phyloP scores from a whole-genome alignment of 2,888 invertebrate species.

The Endomychus coccineus region DNA sequence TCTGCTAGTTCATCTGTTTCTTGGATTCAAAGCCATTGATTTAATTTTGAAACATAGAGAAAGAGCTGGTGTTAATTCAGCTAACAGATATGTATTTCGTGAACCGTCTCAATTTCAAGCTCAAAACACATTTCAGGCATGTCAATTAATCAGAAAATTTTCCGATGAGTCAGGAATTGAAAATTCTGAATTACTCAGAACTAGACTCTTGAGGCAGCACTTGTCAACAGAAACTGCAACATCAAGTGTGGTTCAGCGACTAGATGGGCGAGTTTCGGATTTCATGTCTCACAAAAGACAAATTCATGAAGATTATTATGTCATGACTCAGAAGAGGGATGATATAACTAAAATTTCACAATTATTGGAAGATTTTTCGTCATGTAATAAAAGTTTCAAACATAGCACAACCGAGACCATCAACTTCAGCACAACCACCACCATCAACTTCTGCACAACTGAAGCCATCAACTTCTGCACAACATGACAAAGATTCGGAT shows the following conservation, averaged over 20 bases:
- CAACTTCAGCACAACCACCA: too few species aligned
- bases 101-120: conserved; percentile 2
- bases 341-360: conserved; percentile 3
- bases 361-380: conserved; percentile 2
- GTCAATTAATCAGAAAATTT: conserved; percentile 4
- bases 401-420: too few species aligned
- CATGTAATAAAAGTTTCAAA: too few species aligned
- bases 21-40: conserved; percentile 8
- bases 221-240: conserved; percentile 10
- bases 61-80: conserved; percentile 4
- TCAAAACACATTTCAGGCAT: conserved; percentile 8
- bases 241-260: not conserved
- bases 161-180: conserved; percentile 8
- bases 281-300: conserved; percentile 9
- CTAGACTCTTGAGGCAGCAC: conserved; percentile 7
- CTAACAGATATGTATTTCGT: conserved; percentile 6
- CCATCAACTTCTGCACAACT: too few species aligned
- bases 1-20: too few species aligned
- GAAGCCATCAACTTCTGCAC: too few species aligned
- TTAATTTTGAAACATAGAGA: conserved; percentile 2
- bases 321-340: conserved; percentile 7
- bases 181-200: conserved; percentile 4
- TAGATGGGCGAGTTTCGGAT: conserved; percentile 7
- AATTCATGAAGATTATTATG: conserved; percentile 6
- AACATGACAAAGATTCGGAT: too few species aligned